These are phyloP conservation scores for Sinohyriopsis cumingii DNA, from an alignment of 2,888 invertebrate species.

Conservation along the genomic window DNA sequence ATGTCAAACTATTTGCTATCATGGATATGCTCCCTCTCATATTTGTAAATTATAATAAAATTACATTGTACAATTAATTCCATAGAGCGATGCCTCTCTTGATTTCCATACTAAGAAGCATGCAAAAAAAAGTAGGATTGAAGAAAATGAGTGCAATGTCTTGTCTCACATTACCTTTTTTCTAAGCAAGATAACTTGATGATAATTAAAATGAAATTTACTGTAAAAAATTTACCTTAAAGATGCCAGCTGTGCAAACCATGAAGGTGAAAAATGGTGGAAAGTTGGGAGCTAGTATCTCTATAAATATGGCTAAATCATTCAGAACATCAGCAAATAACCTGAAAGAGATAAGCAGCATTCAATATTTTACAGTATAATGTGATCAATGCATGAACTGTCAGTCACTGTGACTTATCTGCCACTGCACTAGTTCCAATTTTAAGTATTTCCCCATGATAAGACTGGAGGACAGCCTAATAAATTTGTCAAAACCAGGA, in stretches of 20 bases:
- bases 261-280: slow-evolving; percentile 65
- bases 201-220: too few species aligned
- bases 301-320: slow-evolving; percentile 90
- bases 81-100: too few species aligned
- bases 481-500: neutral
- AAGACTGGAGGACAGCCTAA: neutral
- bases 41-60: too few species aligned
- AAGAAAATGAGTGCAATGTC: too few species aligned
- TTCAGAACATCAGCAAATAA: slow-evolving; percentile 94
- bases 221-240: slow-evolving; percentile 62
- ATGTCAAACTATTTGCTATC: too few species aligned
- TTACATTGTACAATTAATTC: too few species aligned
- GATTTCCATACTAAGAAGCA: too few species aligned
- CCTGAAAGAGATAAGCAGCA: slow-evolving; percentile 49
- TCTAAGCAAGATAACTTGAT: too few species aligned
- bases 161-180: too few species aligned
- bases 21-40: too few species aligned
- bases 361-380: neutral
- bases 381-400: neutral
- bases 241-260: slow-evolving; percentile 73
- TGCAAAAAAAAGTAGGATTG: too few species aligned
- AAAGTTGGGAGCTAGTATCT: slow-evolving; percentile 86
- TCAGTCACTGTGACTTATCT: too few species aligned
- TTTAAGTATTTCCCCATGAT: neutral
- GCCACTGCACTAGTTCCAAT: neutral